These are phyloP conservation scores for Garra rufa DNA, from an alignment of 2,113 vertebrate genomes.

Conservation along the genomic window DNA sequence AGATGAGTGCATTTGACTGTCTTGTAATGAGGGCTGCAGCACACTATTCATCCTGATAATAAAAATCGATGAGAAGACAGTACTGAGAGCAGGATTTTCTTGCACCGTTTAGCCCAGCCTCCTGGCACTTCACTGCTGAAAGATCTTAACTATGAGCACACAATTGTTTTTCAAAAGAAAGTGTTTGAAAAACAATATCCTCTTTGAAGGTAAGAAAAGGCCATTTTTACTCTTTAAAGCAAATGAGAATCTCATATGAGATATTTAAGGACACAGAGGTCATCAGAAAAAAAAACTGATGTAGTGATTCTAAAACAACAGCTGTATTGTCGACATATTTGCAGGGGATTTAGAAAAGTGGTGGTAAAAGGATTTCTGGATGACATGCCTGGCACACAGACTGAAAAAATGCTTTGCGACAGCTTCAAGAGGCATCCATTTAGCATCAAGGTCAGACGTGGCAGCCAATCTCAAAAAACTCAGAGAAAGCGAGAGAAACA, in stretches of 20 bases:
- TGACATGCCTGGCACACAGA: constrained; percentile 42
- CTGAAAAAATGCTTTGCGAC: constrained; percentile 72
- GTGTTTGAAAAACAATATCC: constrained; percentile 18
- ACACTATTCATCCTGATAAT: constrained; percentile 30
- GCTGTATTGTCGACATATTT: background rate
- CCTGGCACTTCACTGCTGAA: background rate
- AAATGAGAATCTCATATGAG: background rate
- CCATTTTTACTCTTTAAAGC: background rate
- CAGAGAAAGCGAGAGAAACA: constrained; percentile 6
- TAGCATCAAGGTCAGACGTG: constrained; percentile 67
- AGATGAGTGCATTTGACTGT: constrained; percentile 8
- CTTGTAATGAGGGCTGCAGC: constrained; percentile 9
- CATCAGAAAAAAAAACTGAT: background rate
- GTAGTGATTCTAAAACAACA: background rate
- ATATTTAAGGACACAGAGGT: background rate
- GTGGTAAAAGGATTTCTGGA: constrained; percentile 19
- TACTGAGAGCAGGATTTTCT: background rate
- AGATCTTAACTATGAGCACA: background rate
- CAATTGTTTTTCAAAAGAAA: no score
- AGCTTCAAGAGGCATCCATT: constrained; percentile 70
- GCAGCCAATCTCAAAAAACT: constrained; percentile 47
- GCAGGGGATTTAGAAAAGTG: background rate
- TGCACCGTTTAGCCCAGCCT: background rate
- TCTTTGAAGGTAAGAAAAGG: background rate
- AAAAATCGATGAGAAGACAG: background rate